Evolutionary conservation across 2,888 invertebrate species (phyloP).

Genomic region (Coronaproctus castanopsis): DNA sequence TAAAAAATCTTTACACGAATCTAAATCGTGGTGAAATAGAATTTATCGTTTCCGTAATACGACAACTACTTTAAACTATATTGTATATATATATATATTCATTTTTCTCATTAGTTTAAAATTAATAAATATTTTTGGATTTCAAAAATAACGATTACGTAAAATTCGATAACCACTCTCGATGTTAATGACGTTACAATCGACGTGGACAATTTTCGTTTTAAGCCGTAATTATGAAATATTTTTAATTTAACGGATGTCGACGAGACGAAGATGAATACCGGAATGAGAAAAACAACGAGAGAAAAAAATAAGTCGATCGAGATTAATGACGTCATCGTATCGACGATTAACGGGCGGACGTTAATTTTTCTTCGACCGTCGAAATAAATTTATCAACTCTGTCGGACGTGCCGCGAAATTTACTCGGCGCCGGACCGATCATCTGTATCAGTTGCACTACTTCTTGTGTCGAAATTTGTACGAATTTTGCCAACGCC

Average conservation of each 20-base stretch:
- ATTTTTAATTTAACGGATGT: background rate
- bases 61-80: too few species aligned
- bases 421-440: conserved; percentile 65
- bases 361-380: conserved; percentile 31
- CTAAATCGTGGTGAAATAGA: too few species aligned
- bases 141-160: too few species aligned
- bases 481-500: conserved; percentile 50
- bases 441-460: conserved; percentile 77
- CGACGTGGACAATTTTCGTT: too few species aligned
- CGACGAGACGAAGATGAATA: background rate
- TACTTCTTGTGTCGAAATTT: conserved; percentile 60
- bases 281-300: background rate
- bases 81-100: too few species aligned
- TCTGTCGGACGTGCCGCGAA: conserved; percentile 57
- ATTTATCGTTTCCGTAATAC: too few species aligned
- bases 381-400: conserved; percentile 61
- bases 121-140: too few species aligned
- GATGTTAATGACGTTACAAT: too few species aligned
- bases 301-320: background rate
- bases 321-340: background rate
- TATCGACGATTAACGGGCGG: too few species aligned
- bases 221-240: background rate
- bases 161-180: too few species aligned
- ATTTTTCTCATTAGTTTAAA: too few species aligned
- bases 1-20: too few species aligned